Base-by-base conservation (phyloP, 2,113 vertebrate species). In the Agelaius tricolor region DNA sequence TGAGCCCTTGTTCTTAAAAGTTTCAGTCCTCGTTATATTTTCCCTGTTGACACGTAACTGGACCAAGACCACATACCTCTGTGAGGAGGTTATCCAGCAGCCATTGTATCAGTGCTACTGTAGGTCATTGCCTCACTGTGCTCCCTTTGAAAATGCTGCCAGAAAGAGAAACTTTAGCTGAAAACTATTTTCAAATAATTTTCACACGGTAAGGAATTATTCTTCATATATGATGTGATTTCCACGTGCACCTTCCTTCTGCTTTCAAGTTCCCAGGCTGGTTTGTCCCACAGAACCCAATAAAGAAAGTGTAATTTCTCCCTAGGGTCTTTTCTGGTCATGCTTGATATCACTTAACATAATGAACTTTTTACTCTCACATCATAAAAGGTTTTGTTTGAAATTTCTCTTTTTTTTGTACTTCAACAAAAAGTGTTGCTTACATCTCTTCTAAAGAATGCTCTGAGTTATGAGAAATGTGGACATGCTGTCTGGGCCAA, bases 401-500 rank as follows among this genome's bases (percentile, higher is more conserved):
- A 92, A 93, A 68, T 71, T 49, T 95, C 90, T 87, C 73, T 8
- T 80, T 93, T 89, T 59, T 37, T 76, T 94, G 80, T 87, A 87
- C 78, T 90, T 97, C 82, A 96, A 92, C 96, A 97, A 91, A 97
- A 95, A 93, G 78, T 24, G 73, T 94, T 97, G 94, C 97, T 97
- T 98, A 97, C 96, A 95, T 94, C 89, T 73, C 96, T 84, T 93
- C 91, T 54, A 95, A 98, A 94, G 97, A 98, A 97, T 97, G 95
- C 89, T 90, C 75, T 69, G 81, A 97, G 96, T 94, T 95, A 82
- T 83, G 87, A 82, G 96, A 96, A 96, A 96, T 92, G 95, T 87
- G 97, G 88, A 96, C 96, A 72, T 23, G 88, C 93, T 97, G 97
- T 97, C 97, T 98, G 97, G 96, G 95, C 96, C 97, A 97, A 63